Percentiles rank a stretch among this genome's conserved stretches.
Evolutionary conservation across 2,113 vertebrate species (phyloP).

Genomic region (Drymodes brunneopygia): DNA sequence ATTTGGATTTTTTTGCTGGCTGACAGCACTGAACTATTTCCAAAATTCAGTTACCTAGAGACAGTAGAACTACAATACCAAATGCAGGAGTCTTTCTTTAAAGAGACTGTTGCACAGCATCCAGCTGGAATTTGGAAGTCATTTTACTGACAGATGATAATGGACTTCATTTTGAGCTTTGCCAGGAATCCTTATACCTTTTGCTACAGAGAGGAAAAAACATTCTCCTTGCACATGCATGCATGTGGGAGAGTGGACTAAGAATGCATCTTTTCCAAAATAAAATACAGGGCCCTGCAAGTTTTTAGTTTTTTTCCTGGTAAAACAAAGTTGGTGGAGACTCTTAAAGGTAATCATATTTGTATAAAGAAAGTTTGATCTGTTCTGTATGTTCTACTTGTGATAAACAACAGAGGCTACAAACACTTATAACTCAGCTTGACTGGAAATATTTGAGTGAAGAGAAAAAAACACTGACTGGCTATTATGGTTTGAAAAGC

Average conservation of each 20-base stretch:
- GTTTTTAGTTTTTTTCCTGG: neutral
- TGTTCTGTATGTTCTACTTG: neutral
- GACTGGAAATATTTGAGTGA: neutral
- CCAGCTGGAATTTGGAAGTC: slow-evolving; percentile 47
- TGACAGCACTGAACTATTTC: neutral
- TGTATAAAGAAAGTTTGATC: neutral
- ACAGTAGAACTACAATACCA: neutral
- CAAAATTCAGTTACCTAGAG: slow-evolving; percentile 9
- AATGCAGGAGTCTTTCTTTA: slow-evolving; percentile 8
- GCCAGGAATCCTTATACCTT: slow-evolving; percentile 25
- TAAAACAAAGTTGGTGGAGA: neutral
- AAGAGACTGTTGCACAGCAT: neutral
- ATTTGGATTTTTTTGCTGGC: neutral
- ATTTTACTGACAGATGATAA: slow-evolving; percentile 49
- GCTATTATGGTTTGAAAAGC: no score
- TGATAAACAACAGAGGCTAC: neutral
- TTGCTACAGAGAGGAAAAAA: neutral
- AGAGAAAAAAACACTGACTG: neutral
- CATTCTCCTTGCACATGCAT: neutral
- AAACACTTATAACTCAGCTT: neutral
- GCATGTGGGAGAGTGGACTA: neutral
- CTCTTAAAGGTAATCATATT: neutral
- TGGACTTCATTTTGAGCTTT: slow-evolving; percentile 31
- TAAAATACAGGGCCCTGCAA: neutral
- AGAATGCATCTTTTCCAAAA: neutral